These are phyloP conservation scores for Polypterus bichir DNA, from an alignment of 2,113 vertebrate genomes.

Conservation along the genomic window DNA sequence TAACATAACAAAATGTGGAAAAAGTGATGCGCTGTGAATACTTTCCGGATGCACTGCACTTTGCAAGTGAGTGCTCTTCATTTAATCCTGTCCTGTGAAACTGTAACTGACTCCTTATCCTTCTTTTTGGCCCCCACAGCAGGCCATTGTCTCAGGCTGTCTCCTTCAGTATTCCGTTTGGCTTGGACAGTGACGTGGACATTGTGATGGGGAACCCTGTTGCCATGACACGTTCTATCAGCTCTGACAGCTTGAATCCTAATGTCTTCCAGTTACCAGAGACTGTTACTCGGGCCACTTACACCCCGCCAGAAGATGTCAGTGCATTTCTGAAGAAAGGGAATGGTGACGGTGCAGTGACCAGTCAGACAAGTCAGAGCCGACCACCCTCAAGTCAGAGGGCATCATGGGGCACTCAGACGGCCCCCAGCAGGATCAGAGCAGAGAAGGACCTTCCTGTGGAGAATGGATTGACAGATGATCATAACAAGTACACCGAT, in stretches of 20 bases:
- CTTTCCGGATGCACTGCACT: too few species aligned
- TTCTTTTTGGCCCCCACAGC: conserved; percentile 32
- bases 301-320: conserved; percentile 47
- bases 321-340: conserved; percentile 34
- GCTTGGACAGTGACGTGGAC: conserved; percentile 83
- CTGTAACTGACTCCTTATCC: conserved; percentile 13
- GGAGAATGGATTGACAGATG: conserved; percentile 44
- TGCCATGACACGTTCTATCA: conserved; percentile 60
- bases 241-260: conserved; percentile 71
- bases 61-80: too few species aligned
- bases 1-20: too few species aligned
- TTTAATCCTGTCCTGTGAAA: conserved; percentile 11
- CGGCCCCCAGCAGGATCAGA: conserved; percentile 28
- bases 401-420: conserved; percentile 43
- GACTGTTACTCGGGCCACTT: conserved; percentile 27
- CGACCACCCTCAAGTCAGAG: conserved; percentile 41
- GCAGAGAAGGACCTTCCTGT: conserved; percentile 22
- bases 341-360: background rate
- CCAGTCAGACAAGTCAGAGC: conserved; percentile 19
- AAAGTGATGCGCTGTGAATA: too few species aligned
- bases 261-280: conserved; percentile 23
- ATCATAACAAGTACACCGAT: conserved; percentile 29
- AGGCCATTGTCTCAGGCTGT: conserved; percentile 73
- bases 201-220: conserved; percentile 84
- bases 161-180: conserved; percentile 87